Conservation (phyloP, 2,113 vertebrate genomes). For the Pogonocichla stellata region DNA sequence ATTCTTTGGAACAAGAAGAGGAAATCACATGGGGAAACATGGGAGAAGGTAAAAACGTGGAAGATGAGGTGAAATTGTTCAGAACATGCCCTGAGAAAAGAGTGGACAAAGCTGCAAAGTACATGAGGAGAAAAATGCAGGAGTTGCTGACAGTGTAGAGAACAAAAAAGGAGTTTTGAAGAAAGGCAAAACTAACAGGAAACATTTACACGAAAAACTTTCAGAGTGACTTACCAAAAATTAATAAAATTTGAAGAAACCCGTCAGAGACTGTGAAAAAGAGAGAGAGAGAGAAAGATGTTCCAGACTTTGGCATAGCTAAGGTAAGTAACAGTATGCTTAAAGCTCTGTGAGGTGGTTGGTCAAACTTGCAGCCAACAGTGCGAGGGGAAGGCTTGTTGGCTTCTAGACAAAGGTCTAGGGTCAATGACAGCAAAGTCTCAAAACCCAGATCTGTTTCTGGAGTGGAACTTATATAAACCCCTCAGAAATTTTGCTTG, state of each 20-base stretch:
- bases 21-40: neutral
- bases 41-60: neutral
- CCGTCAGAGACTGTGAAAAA: neutral
- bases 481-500: neutral
- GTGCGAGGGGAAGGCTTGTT: neutral
- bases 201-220: neutral
- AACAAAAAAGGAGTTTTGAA: neutral
- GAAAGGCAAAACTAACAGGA: neutral
- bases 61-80: neutral
- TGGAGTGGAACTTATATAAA: neutral
- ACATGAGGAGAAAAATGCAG: neutral
- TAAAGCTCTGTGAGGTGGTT: neutral
- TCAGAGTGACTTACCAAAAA: neutral
- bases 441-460: neutral
- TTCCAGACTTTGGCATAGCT: neutral
- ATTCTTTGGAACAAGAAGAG: neutral
- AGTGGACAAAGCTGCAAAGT: neutral
- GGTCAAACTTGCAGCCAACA: neutral
- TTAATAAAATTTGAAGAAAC: neutral
- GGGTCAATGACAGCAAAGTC: neutral
- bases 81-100: neutral
- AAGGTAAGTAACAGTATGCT: neutral
- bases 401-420: neutral
- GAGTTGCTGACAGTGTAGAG: neutral
- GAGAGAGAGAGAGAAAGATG: neutral